These are phyloP conservation scores for Paracentrotus lividus DNA, from an alignment of 53 echinoderm and acorn worm species.

Conservation along the genomic window DNA sequence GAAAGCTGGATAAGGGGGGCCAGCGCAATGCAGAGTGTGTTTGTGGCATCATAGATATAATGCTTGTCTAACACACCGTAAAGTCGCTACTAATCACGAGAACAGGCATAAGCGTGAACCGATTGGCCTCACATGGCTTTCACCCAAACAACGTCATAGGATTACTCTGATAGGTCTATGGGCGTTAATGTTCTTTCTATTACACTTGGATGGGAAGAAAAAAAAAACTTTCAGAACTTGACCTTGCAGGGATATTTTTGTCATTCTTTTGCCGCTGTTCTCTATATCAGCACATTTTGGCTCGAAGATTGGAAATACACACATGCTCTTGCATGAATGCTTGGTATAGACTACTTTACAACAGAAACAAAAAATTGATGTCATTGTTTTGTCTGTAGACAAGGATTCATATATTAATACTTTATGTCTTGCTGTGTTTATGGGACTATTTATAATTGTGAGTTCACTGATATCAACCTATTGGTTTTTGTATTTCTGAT, in stretches of 20 bases:
- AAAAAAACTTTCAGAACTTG: conserved; percentile 14
- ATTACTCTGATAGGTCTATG: conserved; percentile 47
- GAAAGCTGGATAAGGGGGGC: conserved; percentile 27
- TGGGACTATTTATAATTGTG: background rate
- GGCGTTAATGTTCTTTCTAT: background rate
- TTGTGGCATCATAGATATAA: conserved; percentile 28
- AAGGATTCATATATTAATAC: background rate
- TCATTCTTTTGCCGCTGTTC: conserved; percentile 37
- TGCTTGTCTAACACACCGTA: conserved; percentile 22
- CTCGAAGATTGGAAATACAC: background rate
- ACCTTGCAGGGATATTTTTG: conserved; percentile 61
- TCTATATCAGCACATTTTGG: conserved; percentile 15
- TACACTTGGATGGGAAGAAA: background rate
- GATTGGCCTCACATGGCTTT: conserved; percentile 22
- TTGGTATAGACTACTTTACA: background rate
- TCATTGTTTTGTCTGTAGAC: conserved; percentile 26
- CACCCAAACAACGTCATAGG: conserved; percentile 36
- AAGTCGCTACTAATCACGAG: conserved; percentile 28
- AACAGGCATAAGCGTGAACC: conserved; percentile 15
- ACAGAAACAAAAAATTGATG: background rate
- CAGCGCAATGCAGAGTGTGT: background rate
- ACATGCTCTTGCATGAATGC: background rate
- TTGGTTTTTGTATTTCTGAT: background rate
- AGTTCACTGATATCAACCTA: background rate
- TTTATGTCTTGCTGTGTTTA: background rate